Evolutionary conservation across 2,113 vertebrate species (phyloP), one percentile per base, ranked within the genome.

Genomic region (Platycercus adscitus): DNA sequence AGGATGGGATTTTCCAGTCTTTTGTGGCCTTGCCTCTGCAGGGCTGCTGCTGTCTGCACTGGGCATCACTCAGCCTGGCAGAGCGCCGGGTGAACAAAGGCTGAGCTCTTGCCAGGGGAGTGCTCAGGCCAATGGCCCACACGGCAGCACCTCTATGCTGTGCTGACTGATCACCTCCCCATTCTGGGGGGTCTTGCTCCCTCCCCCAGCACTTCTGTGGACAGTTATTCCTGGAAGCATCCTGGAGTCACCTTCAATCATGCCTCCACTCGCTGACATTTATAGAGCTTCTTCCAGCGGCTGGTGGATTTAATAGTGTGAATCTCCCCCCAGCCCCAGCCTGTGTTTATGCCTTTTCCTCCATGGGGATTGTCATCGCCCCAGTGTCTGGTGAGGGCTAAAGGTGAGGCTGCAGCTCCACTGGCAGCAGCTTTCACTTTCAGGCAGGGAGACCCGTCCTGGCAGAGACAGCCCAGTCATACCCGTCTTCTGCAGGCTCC

Each of bases 221-320:
- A 44, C 60, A 64, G 41, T 64, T 92, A 65, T 89, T 94, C 89
- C 63, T 73, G 94, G 70, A 88, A 93, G 72, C 37, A 53, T 88
- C 63, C 63, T 69, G 61, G 63, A 85, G 81, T 82, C 55, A 50
- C 77, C 77, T 86, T 79, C 56, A 68, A 17, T 77, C 56, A 10
- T 76, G 78, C 24, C 31, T 43, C 81, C 0, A 2, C 33, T 53
- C 1, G 0, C 33, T 89, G 81, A 73, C 71, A 70, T 92, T 95
- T 94, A 95, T 11, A 72, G 31, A 94, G 33, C n/a, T 33, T 28
- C 77, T 70, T 71, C 69, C 46, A 77, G 81, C 11, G 2, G 78
- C 66, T 37, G 73, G 77, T 53, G 19, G 73, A 84, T 84, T 91
- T 61, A 77, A 65, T 6, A 39, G 25, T 1, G 44, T 43, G 44